These are phyloP conservation scores for Daubentonia madagascariensis DNA, from an alignment of 2,113 vertebrate species.

Conservation along the genomic window DNA sequence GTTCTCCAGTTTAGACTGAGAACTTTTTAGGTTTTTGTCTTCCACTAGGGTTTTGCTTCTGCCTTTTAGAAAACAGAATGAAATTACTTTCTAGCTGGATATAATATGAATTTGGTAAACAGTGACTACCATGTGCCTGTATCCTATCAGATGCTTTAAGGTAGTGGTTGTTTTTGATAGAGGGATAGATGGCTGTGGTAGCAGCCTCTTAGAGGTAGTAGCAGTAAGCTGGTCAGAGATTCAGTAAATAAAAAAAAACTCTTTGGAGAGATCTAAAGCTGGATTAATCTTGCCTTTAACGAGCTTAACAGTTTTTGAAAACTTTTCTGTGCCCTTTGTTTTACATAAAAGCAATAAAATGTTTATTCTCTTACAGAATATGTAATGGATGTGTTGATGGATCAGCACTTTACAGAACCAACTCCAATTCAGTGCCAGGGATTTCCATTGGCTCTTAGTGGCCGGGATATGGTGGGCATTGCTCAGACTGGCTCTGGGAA, in stretches of 20 bases:
- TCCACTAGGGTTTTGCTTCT: background rate
- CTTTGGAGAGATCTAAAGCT: background rate
- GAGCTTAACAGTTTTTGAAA: background rate
- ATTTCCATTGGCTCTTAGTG: constrained; percentile 95
- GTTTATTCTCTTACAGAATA: constrained; percentile 86
- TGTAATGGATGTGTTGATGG: constrained; percentile 94
- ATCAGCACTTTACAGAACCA: constrained; percentile 97
- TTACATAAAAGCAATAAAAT: background rate
- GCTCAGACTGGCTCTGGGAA: constrained; percentile 99
- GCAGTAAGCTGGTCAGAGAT: background rate
- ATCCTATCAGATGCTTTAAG: background rate
- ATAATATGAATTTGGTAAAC: background rate
- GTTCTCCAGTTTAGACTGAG: background rate
- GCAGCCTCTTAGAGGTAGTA: background rate
- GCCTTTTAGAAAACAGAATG: background rate
- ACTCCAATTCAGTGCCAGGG: constrained; percentile 98
- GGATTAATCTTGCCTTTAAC: background rate
- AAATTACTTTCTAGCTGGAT: background rate
- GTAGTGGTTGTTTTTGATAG: background rate
- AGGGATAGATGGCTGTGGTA: background rate
- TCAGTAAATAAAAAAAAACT: background rate
- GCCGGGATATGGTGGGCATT: constrained; percentile 99
- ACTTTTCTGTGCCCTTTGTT: background rate
- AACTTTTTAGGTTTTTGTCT: background rate
- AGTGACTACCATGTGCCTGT: background rate